Evolutionary conservation across 2,888 invertebrate species (phyloP).

Genomic region (Acanthococcus lagerstroemiae): DNA sequence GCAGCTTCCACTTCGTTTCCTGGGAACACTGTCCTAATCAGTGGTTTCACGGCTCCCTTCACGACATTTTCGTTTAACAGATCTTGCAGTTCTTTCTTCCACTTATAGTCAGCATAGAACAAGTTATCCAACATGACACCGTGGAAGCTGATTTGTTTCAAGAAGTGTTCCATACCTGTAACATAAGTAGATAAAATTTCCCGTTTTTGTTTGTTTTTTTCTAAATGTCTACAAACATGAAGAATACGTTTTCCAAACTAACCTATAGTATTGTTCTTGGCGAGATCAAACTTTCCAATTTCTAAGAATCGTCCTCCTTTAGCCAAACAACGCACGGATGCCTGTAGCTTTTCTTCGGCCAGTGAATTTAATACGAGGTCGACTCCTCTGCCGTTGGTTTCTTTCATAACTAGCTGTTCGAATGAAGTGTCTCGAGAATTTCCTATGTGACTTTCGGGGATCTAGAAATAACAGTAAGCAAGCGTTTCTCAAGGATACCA

Average conservation of each 20-base stretch:
- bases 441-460: conserved; percentile 58
- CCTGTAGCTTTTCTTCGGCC: conserved; percentile 79
- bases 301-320: conserved; percentile 62
- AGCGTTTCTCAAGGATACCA: too few relatives aligned
- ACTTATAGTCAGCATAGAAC: conserved; percentile 46
- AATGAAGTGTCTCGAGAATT: conserved; percentile 80
- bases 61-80: conserved; percentile 55
- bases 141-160: conserved; percentile 63
- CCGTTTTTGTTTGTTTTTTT: background rate
- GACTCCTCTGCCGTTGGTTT: conserved; percentile 78
- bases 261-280: conserved; percentile 52
- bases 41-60: conserved; percentile 57
- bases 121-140: conserved; percentile 66
- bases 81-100: conserved; percentile 47
- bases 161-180: conserved; percentile 52
- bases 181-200: conserved; percentile 34
- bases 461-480: conserved; percentile 40
- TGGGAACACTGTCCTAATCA: conserved; percentile 54
- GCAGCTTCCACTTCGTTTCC: conserved; percentile 59
- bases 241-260: too few relatives aligned
- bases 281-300: conserved; percentile 76
- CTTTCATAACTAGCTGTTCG: conserved; percentile 67
- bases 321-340: conserved; percentile 53
- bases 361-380: conserved; percentile 85
- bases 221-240: too few relatives aligned